Evolutionary conservation across 2,113 vertebrate species (phyloP).

Genomic region (Arizona elegans): DNA sequence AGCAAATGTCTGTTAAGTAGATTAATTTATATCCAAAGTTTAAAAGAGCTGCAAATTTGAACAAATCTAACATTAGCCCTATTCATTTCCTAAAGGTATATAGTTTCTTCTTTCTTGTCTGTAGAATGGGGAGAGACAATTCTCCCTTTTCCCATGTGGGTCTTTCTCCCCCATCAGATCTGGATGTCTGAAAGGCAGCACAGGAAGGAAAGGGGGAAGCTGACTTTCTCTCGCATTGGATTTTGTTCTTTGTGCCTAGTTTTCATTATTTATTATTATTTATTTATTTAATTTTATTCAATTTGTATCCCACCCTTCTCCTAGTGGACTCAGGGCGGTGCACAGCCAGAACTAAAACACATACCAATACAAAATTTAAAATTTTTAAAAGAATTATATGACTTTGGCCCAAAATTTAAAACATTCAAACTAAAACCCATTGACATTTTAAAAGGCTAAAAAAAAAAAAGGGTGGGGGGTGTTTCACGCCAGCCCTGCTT

Average conservation of each 20-base stretch:
- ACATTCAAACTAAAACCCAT: no score
- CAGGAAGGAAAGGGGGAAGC: neutral
- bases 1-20: neutral
- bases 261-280: neutral
- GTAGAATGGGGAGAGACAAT: neutral
- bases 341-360: no score
- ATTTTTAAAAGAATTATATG: no score
- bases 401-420: no score
- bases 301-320: no score
- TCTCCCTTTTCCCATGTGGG: neutral
- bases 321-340: no score
- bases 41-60: neutral
- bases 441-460: no score
- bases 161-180: neutral
- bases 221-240: neutral
- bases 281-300: no score
- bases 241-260: neutral
- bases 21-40: neutral
- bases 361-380: no score
- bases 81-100: neutral
- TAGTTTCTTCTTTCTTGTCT: neutral
- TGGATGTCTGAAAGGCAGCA: neutral
- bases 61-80: neutral
- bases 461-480: rapidly evolving
- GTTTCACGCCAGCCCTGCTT: no score